A percentile compares a stretch with the other conserved stretches of the same genome.
These are phyloP conservation scores for Cerceris rybyensis DNA, from an alignment of 2,888 invertebrate genomes.

Conservation along the genomic window DNA sequence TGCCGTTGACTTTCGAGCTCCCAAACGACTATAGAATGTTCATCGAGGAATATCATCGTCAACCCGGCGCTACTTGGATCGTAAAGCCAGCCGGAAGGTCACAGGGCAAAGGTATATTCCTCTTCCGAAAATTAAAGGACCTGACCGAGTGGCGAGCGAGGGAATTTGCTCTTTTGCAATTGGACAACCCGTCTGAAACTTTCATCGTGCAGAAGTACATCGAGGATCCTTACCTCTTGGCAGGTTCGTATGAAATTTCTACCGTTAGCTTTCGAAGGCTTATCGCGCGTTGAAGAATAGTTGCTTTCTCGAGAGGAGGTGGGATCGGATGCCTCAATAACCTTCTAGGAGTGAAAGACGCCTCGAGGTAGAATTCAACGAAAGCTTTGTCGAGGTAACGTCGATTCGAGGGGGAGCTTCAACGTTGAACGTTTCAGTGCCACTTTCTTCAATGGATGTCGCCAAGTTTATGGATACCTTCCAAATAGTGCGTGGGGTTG, in stretches of 20 bases:
- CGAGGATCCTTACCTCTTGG: conserved; percentile 84
- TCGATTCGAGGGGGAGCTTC: conserved; percentile 20
- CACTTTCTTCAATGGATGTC: conserved; percentile 31
- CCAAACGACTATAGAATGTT: conserved; percentile 86
- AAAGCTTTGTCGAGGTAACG: conserved; percentile 18
- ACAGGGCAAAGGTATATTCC: conserved; percentile 85
- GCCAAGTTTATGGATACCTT: neutral
- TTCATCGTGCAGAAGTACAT: conserved; percentile 85
- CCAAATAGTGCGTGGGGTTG: neutral
- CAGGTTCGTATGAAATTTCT: conserved; percentile 76
- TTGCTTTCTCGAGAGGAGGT: conserved; percentile 23
- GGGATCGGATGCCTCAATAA: conserved; percentile 21
- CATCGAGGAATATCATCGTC: conserved; percentile 84
- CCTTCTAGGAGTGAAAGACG: neutral
- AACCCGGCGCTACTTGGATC: conserved; percentile 85
- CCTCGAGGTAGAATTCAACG: conserved; percentile 16
- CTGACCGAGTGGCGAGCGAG: conserved; percentile 75
- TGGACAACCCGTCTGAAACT: conserved; percentile 59
- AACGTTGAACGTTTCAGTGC: conserved; percentile 36
- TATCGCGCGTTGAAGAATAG: conserved; percentile 41
- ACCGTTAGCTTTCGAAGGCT: conserved; percentile 21
- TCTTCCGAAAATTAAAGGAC: conserved; percentile 83
- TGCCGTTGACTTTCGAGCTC: conserved; percentile 85
- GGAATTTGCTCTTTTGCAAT: conserved; percentile 51
- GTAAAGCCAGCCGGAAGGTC: conserved; percentile 86